A percentile compares a stretch with the other conserved stretches of the same genome.
phyloP scores from a whole-genome alignment of 2,888 invertebrate species.

The Mylabris sibirica region DNA sequence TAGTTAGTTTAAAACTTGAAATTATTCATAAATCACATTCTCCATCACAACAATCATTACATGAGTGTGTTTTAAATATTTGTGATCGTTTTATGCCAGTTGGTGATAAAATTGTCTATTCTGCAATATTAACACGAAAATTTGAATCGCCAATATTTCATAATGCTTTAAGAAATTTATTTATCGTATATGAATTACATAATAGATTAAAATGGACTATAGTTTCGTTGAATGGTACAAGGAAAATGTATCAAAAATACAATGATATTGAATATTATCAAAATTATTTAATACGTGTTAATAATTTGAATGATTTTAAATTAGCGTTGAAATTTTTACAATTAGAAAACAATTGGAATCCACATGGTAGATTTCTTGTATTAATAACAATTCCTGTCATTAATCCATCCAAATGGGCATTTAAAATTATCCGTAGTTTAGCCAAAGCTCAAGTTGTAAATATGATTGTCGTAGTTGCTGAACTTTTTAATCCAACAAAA shows the following conservation, averaged over 20 bases:
- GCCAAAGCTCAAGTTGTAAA: constrained; percentile 19
- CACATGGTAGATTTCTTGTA: constrained; percentile 32
- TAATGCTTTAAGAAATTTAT: not conserved
- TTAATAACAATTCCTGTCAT: constrained; percentile 17
- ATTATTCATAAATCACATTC: not conserved
- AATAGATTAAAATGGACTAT: not conserved
- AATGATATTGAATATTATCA: not conserved
- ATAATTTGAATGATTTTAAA: not conserved
- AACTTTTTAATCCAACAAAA: not conserved
- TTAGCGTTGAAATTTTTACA: not conserved
- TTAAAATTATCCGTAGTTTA: constrained; percentile 17
- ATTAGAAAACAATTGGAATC: constrained; percentile 22
- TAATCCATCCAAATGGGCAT: constrained; percentile 6
- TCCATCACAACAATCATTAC: not conserved
- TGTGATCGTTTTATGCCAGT: not conserved
- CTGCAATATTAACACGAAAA: not conserved
- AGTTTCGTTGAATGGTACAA: not conserved
- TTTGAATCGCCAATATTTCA: not conserved
- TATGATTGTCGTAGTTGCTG: constrained; percentile 22
- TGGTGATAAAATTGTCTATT: not conserved
- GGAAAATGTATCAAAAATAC: not conserved
- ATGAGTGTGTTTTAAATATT: not conserved
- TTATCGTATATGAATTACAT: not conserved
- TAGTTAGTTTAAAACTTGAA: not conserved
- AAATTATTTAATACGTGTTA: not conserved